Conservation (phyloP, 2,797 vertebrate genomes). For the Cossypha niveicapilla region DNA sequence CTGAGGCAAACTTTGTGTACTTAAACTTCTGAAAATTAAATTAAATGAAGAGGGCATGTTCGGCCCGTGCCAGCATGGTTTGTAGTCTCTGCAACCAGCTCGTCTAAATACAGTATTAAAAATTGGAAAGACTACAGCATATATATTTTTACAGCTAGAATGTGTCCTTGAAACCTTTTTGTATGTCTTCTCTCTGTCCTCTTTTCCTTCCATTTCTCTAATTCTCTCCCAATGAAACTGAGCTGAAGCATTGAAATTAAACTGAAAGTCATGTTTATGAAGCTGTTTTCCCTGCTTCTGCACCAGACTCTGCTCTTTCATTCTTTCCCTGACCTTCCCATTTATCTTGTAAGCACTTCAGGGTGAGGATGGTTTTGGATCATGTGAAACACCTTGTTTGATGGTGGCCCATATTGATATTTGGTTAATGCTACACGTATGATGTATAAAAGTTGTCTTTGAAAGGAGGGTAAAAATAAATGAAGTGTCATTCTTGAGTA, state of each 20-base stretch:
- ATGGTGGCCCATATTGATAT: neutral
- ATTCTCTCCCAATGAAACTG: neutral
- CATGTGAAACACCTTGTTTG: neutral
- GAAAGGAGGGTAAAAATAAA: conserved; percentile 27
- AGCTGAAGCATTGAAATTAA: neutral
- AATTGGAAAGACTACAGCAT: neutral
- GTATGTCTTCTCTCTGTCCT: neutral
- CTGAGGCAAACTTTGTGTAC: neutral
- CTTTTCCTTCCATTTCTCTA: neutral
- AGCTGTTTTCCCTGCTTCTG: neutral
- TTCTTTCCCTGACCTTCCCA: neutral
- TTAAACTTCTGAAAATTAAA: neutral
- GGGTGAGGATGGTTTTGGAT: neutral
- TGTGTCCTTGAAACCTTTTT: neutral
- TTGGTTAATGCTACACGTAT: neutral
- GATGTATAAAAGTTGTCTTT: neutral
- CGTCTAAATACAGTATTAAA: neutral
- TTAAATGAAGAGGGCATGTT: neutral
- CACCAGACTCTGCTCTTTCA: neutral
- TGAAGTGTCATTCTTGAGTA: neutral
- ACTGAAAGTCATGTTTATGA: neutral
- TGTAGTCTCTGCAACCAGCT: neutral
- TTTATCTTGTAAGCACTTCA: neutral
- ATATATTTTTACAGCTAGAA: neutral
- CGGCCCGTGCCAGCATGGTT: neutral